Percentiles rank a stretch among this genome's conserved stretches.
phyloP scores from a whole-genome alignment of 2,888 invertebrate species.

The Nebria salina region DNA sequence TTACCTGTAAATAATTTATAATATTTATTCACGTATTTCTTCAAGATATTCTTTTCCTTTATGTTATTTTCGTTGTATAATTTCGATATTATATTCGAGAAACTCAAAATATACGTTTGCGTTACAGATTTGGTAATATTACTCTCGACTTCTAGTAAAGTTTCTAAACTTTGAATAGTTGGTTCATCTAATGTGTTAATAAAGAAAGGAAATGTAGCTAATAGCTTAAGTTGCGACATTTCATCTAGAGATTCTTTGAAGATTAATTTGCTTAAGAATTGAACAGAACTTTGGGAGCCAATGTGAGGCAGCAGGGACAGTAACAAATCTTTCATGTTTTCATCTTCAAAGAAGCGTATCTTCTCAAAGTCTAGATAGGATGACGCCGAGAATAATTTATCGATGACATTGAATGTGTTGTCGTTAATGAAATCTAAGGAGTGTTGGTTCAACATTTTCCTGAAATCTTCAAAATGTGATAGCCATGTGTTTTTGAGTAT shows the following conservation, averaged over 20 bases:
- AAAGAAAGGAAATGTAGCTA: background rate
- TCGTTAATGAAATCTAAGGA: background rate
- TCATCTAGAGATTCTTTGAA: background rate
- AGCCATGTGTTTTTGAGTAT: background rate
- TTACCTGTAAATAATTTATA: conserved; percentile 17
- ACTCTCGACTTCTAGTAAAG: background rate
- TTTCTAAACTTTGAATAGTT: background rate
- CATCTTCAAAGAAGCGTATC: background rate
- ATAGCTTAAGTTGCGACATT: background rate
- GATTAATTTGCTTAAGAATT: background rate
- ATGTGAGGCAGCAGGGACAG: background rate
- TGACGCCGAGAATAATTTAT: background rate
- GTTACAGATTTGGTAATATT: background rate
- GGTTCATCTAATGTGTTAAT: background rate
- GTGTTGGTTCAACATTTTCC: background rate
- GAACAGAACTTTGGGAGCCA: background rate
- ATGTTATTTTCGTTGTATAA: background rate
- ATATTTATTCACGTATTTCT: conserved; percentile 9
- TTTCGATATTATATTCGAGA: conserved; percentile 4
- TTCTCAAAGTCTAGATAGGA: background rate
- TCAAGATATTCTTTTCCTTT: background rate
- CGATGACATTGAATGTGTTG: background rate
- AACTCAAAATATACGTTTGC: background rate
- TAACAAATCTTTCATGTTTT: background rate
- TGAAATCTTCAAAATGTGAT: background rate